These are phyloP conservation scores for Bufotes viridis DNA, from an alignment of 2,797 vertebrate genomes.

Conservation along the genomic window DNA sequence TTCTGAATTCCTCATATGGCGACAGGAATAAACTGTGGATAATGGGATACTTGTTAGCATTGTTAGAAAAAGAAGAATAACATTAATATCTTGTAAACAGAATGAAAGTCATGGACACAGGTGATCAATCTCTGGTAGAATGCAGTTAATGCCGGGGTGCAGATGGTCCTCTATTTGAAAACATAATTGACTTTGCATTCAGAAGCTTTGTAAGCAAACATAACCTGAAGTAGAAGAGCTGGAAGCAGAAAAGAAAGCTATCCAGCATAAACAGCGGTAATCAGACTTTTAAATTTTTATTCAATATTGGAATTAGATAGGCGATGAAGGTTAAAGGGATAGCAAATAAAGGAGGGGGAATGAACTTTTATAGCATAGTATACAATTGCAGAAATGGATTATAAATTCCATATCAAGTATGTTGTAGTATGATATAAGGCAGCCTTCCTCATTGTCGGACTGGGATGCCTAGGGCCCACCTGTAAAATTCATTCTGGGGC, in stretches of 20 bases:
- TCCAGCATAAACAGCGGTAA: constrained; percentile 35
- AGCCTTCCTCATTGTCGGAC: too few species aligned
- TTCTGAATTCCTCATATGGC: background rate
- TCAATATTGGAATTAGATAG: background rate
- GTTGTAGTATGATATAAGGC: background rate
- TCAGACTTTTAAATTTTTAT: constrained; percentile 22
- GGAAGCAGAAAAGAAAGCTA: constrained; percentile 50
- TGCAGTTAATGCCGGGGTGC: constrained; percentile 49
- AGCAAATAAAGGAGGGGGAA: background rate
- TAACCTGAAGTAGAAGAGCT: constrained; percentile 51
- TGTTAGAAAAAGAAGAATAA: constrained; percentile 48
- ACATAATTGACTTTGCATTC: constrained; percentile 61
- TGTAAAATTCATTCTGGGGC: too few species aligned
- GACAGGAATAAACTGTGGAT: constrained; percentile 39
- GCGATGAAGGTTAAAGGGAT: background rate
- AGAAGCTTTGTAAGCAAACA: constrained; percentile 50
- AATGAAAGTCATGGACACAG: constrained; percentile 57
- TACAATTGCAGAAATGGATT: background rate
- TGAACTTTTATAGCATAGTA: background rate
- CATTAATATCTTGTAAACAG: constrained; percentile 56
- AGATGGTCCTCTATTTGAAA: constrained; percentile 57
- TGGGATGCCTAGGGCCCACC: too few species aligned
- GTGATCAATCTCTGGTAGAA: constrained; percentile 57
- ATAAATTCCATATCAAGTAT: background rate
- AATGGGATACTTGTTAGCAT: constrained; percentile 54